phyloP scores from a whole-genome alignment of 1,140 invertebrate genomes.

The Battus philenor region DNA sequence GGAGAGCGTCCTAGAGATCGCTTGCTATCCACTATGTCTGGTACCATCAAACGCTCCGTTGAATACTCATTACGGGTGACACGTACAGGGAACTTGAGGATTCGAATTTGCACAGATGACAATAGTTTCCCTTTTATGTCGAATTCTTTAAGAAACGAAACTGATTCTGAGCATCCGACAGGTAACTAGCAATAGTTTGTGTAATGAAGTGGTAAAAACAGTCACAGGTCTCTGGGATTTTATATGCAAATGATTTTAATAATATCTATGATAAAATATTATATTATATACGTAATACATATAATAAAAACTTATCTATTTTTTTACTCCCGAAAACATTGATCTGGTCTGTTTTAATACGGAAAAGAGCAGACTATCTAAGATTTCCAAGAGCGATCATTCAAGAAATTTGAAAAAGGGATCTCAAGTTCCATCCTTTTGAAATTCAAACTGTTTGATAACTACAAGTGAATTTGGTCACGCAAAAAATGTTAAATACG shows the following conservation, averaged over 20 bases:
- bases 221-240: too few species aligned
- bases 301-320: too few species aligned
- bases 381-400: background rate
- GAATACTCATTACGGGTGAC: too few species aligned
- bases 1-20: too few species aligned
- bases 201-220: background rate
- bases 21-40: too few species aligned
- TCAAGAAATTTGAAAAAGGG: background rate
- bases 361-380: background rate
- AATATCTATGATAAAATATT: background rate
- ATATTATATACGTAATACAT: too few species aligned
- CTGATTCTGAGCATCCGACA: background rate
- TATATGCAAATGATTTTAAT: background rate
- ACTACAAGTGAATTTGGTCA: too few species aligned
- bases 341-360: background rate
- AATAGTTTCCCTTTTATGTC: background rate
- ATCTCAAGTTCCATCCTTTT: too few species aligned
- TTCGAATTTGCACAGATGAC: background rate
- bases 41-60: too few species aligned
- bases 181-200: background rate
- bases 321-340: background rate
- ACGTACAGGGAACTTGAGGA: too few species aligned
- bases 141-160: background rate
- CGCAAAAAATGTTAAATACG: too few species aligned
- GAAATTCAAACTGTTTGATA: too few species aligned